Evolutionary conservation across 2,797 vertebrate genomes (phyloP), one percentile per base, ranked within the genome.

Genomic region (Psittacula echo): DNA sequence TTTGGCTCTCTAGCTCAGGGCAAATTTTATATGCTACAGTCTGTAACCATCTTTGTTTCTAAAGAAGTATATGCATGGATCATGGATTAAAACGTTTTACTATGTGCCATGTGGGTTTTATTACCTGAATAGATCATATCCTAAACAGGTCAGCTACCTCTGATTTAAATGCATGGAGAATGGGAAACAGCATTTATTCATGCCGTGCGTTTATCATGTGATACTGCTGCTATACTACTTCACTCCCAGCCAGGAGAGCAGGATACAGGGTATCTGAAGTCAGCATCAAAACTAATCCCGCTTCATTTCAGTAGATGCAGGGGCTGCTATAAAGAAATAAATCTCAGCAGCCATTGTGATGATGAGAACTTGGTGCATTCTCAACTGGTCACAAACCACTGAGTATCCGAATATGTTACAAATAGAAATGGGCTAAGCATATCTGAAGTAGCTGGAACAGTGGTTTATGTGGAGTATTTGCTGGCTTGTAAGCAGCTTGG

Each of bases 121-220:
- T 95, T 95, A 92, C 68, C 92, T 81, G 96, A 89, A 96, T 95
- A 97, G 93, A 97, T 96, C 91, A 95, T 93, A 93, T 89, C 96
- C 95, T 94, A 95, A 97, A 96, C 93, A 94, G 92, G 96, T 96
- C 95, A 94, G 81, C 78, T 95, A 89, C 95, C 94, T 96, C 89
- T 95, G 92, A 95, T 97, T 95, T 96, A 96, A 96, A 83, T 3
- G 12, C 92, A 65, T 61, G 79, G 70, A 96, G 87, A 93, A 95
- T 90, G 84, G 86, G 95, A 92, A 95, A 91, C 75, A 94, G 75
- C 84, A 1, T 92, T 95, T 92, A 81, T 95, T 93, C 90, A 13
- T 48, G 84, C 86, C 11, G n/a, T 56, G 44, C 53, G 42, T 85
- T 94, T 89, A 62, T 85, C 58, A 4, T 39, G 41, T 66, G 81